These are phyloP conservation scores for Lysandra coridon DNA, from an alignment of 2,888 invertebrate genomes.

Conservation along the genomic window DNA sequence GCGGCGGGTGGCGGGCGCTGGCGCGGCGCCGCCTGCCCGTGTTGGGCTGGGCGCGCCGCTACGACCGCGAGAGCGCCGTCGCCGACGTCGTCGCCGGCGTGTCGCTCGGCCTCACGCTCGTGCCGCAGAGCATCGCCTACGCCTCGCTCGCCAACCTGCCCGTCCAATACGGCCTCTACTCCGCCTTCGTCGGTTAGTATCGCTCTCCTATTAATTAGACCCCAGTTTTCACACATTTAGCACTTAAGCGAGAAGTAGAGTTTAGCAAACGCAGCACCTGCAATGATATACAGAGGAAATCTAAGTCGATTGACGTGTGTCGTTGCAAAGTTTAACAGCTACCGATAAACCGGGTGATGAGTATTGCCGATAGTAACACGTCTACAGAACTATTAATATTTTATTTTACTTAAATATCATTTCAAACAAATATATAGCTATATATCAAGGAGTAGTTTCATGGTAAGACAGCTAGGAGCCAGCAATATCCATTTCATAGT, in stretches of 20 bases:
- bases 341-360: background rate
- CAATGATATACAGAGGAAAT: background rate
- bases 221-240: background rate
- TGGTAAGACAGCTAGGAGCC: background rate
- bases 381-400: background rate
- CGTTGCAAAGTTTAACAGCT: slow-evolving; percentile 1
- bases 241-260: background rate
- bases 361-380: background rate
- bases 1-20: slow-evolving; percentile 44
- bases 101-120: slow-evolving; percentile 93
- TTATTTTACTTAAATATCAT: background rate
- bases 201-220: background rate
- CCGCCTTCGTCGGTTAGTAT: slow-evolving; percentile 88
- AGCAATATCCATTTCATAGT: no score
- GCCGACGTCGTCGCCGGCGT: slow-evolving; percentile 94
- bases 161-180: slow-evolving; percentile 95
- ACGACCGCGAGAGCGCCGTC: slow-evolving; percentile 84
- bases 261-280: background rate
- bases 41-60: slow-evolving; percentile 84
- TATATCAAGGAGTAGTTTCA: background rate
- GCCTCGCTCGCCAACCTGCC: slow-evolving; percentile 91
- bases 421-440: background rate
- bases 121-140: slow-evolving; percentile 96
- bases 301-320: background rate
- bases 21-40: slow-evolving; percentile 70